Conservation (phyloP, 2,113 vertebrate species). For the Aplodontia rufa region DNA sequence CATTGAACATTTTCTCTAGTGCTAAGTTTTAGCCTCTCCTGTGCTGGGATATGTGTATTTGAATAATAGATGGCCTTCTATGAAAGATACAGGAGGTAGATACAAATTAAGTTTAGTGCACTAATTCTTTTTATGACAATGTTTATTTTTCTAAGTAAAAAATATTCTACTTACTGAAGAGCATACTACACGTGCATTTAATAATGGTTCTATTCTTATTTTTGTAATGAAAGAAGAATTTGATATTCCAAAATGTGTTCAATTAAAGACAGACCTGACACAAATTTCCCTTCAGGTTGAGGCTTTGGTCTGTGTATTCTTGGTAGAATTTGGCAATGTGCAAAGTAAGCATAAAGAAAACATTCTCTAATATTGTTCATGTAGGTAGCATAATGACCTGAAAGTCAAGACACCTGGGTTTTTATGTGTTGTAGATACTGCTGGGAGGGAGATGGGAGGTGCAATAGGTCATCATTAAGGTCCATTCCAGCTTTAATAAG, state of each 20-base stretch:
- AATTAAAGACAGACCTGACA: neutral
- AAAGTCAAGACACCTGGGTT: neutral
- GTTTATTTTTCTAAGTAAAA: neutral
- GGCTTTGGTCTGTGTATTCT: neutral
- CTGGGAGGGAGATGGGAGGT: neutral
- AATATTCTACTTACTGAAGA: neutral
- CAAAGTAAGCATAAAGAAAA: neutral
- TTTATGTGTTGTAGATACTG: neutral
- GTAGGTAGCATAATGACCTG: neutral
- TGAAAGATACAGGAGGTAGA: neutral
- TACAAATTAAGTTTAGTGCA: neutral
- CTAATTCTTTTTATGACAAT: neutral
- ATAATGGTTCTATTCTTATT: neutral
- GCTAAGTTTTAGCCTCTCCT: neutral
- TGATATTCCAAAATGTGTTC: neutral
- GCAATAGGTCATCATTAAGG: neutral
- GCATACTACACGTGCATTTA: neutral
- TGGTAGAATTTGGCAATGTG: neutral
- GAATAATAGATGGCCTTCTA: neutral
- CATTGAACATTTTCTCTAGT: neutral
- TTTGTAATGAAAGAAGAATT: neutral
- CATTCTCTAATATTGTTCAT: neutral
- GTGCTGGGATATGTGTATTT: neutral
- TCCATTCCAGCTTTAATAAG: slow-evolving; percentile 15
- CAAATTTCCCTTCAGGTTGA: neutral